Base-by-base conservation (phyloP, 2,797 vertebrate species). In the Bradypus variegatus region DNA sequence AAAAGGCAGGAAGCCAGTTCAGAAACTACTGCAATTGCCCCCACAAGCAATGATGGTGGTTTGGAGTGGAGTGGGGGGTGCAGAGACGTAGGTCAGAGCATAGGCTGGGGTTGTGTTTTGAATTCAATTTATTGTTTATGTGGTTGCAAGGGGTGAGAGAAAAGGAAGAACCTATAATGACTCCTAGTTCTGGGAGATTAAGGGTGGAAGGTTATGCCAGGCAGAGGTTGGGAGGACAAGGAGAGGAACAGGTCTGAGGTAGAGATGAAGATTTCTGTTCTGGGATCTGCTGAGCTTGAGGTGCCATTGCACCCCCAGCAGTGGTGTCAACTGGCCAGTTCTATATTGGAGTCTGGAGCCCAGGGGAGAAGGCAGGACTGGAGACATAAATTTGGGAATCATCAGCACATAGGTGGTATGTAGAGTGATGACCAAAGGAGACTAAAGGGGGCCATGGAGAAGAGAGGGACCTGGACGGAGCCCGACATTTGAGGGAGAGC, bases 401-500 rank as follows among this genome's bases (percentile, higher is more conserved):
- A 3, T 3, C 29, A n/a, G 31, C 23, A n/a, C 4, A 8, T 2
- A 33, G 48, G 23, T 58, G 50, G 36, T 14, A 3, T 48, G 41
- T 64, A 86, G 31, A 64, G 45, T 21, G 11, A 33, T 9, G 23
- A 19, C 11, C 60, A 81, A 64, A 29, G 33, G 60, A 55, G 76
- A 29, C 53, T 8, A 45, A 45, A 45, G 65, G 0, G 15, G 45
- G 55, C 38, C 19, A 48, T 53, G 38, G 67, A 78, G 60, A 88
- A n/a, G 0, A 53, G n/a, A 33, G 64, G 13, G 10, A 25, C 62
- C 53, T 2, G 4, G 21, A 48, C 25, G 6, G 53, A 19, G 36
- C 1, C 0, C 33, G 48, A 27, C 3, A 0, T 69, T 33, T 2
- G 33, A 50, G 65, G 41, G 31, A 76, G 36, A 48, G 2, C 29